These are phyloP conservation scores for Onychorhynchus coronatus DNA, from an alignment of 2,113 vertebrate genomes.

Conservation along the genomic window DNA sequence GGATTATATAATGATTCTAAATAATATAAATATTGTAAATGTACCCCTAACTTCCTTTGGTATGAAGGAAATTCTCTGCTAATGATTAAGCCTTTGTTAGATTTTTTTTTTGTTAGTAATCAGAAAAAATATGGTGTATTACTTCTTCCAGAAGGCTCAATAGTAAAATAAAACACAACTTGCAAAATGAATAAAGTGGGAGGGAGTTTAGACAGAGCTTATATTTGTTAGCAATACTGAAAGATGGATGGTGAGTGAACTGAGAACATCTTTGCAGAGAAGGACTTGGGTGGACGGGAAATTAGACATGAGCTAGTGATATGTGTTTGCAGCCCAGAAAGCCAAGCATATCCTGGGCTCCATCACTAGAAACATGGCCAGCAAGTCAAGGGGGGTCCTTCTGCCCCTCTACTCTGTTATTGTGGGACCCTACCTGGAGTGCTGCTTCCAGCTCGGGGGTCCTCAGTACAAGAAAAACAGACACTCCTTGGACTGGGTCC, in stretches of 20 bases:
- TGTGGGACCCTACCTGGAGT: background rate
- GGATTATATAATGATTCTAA: background rate
- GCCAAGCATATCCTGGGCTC: background rate
- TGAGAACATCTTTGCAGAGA: background rate
- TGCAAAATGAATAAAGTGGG: background rate
- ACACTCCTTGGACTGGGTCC: background rate
- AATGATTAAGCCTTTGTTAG: background rate
- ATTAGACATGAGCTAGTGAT: background rate
- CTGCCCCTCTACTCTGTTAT: background rate
- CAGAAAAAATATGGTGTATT: background rate
- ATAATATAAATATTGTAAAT: background rate
- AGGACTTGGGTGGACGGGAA: background rate
- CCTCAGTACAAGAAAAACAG: background rate
- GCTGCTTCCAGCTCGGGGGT: background rate
- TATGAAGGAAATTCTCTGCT: background rate
- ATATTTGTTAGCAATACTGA: background rate
- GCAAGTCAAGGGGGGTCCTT: background rate
- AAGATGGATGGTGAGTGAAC: background rate
- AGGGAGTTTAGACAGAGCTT: background rate
- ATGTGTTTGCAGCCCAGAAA: background rate
- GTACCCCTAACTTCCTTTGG: background rate
- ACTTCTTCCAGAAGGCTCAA: background rate
- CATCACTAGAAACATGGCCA: background rate
- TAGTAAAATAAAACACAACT: background rate
- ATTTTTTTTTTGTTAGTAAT: background rate